Conservation (phyloP, 2,888 invertebrate species). For the Portevinia maculata region DNA sequence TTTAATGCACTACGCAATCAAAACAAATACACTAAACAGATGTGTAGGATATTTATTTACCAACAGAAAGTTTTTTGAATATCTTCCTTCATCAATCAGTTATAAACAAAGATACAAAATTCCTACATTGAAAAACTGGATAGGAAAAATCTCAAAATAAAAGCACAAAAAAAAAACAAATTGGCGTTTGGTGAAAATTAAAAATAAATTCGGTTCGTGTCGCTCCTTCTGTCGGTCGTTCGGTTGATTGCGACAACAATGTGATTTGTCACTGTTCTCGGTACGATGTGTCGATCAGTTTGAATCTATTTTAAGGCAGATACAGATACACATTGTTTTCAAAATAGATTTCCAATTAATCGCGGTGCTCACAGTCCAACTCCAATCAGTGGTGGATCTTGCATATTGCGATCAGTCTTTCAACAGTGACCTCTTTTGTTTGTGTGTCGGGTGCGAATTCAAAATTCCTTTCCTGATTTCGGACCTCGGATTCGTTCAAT, state of each 20-base stretch:
- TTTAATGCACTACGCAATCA: slow-evolving; percentile 29
- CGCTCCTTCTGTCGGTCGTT: slow-evolving; percentile 29
- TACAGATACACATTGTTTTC: slow-evolving; percentile 46
- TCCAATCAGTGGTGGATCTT: slow-evolving; percentile 22
- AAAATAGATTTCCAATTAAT: slow-evolving; percentile 28
- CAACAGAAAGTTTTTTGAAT: slow-evolving; percentile 50
- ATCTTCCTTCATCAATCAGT: slow-evolving; percentile 51
- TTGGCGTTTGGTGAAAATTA: slow-evolving; percentile 35
- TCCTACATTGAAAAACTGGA: slow-evolving; percentile 48
- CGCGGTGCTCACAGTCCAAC: not conserved
- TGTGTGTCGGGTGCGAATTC: slow-evolving; percentile 32
- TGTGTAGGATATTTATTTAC: slow-evolving; percentile 47
- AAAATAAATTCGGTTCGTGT: slow-evolving; percentile 55
- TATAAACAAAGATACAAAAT: slow-evolving; percentile 13
- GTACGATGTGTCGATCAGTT: slow-evolving; percentile 54
- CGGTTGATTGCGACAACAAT: slow-evolving; percentile 34
- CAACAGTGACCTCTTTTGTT: slow-evolving; percentile 44
- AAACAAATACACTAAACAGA: slow-evolving; percentile 12
- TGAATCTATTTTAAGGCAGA: slow-evolving; percentile 47
- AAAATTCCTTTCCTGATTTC: slow-evolving; percentile 38
- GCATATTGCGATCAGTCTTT: slow-evolving; percentile 1
- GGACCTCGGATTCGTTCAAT: slow-evolving; percentile 28
- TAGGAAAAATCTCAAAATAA: slow-evolving; percentile 30
- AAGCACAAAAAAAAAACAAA: slow-evolving; percentile 5
- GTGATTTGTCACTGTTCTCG: slow-evolving; percentile 56